These are phyloP conservation scores for Pollimyrus isidori DNA, from an alignment of 2,113 vertebrate species.

Conservation along the genomic window DNA sequence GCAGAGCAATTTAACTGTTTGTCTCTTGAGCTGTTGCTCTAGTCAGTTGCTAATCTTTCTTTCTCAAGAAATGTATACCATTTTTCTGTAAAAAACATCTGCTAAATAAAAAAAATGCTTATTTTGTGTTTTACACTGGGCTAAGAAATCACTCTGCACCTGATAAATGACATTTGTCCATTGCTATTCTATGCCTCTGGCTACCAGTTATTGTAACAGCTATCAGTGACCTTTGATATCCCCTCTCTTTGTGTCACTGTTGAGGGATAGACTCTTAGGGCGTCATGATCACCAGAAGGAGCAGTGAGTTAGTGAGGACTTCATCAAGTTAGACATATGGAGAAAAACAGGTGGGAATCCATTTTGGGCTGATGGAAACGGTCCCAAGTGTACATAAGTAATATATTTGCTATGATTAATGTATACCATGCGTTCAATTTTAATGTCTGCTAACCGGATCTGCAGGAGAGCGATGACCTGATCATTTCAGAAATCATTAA, in stretches of 20 bases:
- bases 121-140: neutral
- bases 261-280: neutral
- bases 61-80: neutral
- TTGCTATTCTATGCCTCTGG: neutral
- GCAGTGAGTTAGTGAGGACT: neutral
- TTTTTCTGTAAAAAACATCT: neutral
- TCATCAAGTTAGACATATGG: neutral
- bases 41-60: neutral
- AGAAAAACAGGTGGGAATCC: neutral
- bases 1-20: neutral
- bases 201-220: neutral
- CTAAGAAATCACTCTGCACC: neutral
- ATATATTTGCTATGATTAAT: conserved; percentile 3
- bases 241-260: neutral
- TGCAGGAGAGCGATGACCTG: neutral
- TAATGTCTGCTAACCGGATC: neutral
- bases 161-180: neutral
- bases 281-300: neutral
- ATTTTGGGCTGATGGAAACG: neutral
- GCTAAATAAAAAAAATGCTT: neutral
- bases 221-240: neutral
- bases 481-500: neutral
- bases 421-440: neutral
- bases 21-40: neutral
- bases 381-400: neutral